phyloP scores from a whole-genome alignment of 2,797 vertebrate species.

The Allobates femoralis region DNA sequence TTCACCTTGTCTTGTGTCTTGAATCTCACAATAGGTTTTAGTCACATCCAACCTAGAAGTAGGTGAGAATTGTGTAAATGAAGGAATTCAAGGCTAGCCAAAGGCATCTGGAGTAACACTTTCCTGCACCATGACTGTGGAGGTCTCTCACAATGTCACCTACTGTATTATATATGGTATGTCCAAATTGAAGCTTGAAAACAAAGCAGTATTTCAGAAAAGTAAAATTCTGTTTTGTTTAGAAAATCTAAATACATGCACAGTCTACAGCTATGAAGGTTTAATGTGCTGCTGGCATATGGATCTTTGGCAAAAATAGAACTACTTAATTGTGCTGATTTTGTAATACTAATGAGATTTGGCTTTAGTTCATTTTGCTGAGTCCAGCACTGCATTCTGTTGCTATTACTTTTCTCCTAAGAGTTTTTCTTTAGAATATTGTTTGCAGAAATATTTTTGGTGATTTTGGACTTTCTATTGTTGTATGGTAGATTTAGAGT shows the following conservation, averaged over 20 bases:
- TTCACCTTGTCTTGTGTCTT: background rate
- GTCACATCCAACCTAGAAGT: background rate
- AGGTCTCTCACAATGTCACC: constrained; percentile 14
- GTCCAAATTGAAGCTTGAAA: background rate
- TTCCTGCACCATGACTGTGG: background rate
- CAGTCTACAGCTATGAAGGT: background rate
- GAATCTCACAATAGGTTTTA: background rate
- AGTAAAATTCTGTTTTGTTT: constrained; percentile 2
- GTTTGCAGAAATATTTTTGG: background rate
- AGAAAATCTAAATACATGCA: background rate
- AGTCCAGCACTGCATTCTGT: background rate
- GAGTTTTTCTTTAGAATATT: background rate
- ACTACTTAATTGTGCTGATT: constrained; percentile 34
- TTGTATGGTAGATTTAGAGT: background rate
- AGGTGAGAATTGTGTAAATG: background rate
- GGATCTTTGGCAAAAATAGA: constrained; percentile 27
- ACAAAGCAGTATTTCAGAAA: background rate
- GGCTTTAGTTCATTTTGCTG: constrained; percentile 14
- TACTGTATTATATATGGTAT: constrained; percentile 20
- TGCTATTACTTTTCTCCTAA: background rate
- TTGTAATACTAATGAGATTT: constrained; percentile 43
- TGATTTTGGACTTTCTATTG: background rate
- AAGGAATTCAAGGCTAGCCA: background rate
- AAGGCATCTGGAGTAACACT: background rate
- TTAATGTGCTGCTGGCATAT: constrained; percentile 2